Evolutionary conservation across 2,797 vertebrate species (phyloP).

Genomic region (Pantherophis alleghaniensis): DNA sequence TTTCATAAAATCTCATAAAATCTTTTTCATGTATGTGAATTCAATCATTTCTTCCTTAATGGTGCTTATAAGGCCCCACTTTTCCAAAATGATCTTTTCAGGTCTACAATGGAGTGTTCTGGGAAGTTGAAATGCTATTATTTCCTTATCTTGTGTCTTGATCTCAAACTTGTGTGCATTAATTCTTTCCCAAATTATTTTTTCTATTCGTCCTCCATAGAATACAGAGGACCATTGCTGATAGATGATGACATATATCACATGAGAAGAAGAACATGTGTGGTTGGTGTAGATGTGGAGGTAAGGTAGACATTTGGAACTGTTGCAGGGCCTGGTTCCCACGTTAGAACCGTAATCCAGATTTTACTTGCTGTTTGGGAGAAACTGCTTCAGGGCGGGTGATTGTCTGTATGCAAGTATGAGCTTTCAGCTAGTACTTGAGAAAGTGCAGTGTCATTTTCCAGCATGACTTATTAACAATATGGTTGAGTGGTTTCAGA

Average conservation of each 20-base stretch:
- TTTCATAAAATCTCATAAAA: too few relatives aligned
- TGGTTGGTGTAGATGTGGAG: background rate
- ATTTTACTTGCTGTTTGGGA: background rate
- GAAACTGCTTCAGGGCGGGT: background rate
- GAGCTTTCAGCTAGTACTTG: background rate
- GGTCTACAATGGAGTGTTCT: background rate
- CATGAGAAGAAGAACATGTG: background rate
- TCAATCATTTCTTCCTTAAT: background rate
- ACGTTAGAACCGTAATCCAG: background rate
- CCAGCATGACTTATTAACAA: background rate
- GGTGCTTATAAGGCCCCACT: background rate
- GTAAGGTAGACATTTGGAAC: background rate
- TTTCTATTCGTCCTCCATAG: background rate
- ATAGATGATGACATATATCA: background rate
- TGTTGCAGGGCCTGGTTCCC: background rate
- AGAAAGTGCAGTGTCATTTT: background rate
- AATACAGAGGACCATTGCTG: background rate
- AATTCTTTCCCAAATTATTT: background rate
- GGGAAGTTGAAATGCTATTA: background rate
- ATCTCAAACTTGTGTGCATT: background rate
- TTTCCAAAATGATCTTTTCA: background rate
- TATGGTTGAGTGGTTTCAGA: background rate
- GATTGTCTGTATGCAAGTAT: background rate
- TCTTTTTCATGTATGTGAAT: background rate
- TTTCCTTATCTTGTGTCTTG: background rate